Percentiles rank a stretch among this genome's conserved stretches.
Evolutionary conservation across 2,888 invertebrate species (phyloP).

Genomic region (Stenodema calcarata): DNA sequence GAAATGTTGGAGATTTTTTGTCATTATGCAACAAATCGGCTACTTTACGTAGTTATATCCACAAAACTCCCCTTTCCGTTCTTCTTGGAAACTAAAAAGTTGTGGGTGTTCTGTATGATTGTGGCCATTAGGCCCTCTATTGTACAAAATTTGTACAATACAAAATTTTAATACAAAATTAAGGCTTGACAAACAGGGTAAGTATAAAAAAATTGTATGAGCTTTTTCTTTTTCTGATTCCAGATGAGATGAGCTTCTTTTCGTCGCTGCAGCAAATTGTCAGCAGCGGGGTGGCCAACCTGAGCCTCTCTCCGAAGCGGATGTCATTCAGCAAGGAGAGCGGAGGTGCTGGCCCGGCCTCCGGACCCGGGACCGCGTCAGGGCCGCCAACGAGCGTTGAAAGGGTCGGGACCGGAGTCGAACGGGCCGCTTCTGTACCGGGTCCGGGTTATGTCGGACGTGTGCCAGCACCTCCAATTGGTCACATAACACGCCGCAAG

Average conservation of each 20-base stretch:
- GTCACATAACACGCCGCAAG: slow-evolving; percentile 14
- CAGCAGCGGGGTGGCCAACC: slow-evolving; percentile 82
- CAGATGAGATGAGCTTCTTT: slow-evolving; percentile 78
- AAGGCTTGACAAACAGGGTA: background rate
- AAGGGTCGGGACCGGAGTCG: background rate
- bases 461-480: slow-evolving; percentile 68
- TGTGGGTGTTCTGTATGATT: no score
- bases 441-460: slow-evolving; percentile 62
- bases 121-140: no score
- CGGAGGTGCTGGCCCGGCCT: slow-evolving; percentile 44
- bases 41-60: no score
- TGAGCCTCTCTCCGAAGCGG: slow-evolving; percentile 77
- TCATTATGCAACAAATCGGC: no score
- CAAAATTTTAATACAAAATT: no score
- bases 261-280: slow-evolving; percentile 85
- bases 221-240: background rate
- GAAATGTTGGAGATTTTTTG: no score
- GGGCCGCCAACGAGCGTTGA: slow-evolving; percentile 55
- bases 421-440: slow-evolving; percentile 59
- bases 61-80: no score
- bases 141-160: no score
- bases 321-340: slow-evolving; percentile 73
- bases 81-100: no score
- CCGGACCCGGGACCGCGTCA: slow-evolving; percentile 58
- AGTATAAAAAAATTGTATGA: background rate